phyloP scores from a whole-genome alignment of 1,140 invertebrate species.

The Mya arenaria region DNA sequence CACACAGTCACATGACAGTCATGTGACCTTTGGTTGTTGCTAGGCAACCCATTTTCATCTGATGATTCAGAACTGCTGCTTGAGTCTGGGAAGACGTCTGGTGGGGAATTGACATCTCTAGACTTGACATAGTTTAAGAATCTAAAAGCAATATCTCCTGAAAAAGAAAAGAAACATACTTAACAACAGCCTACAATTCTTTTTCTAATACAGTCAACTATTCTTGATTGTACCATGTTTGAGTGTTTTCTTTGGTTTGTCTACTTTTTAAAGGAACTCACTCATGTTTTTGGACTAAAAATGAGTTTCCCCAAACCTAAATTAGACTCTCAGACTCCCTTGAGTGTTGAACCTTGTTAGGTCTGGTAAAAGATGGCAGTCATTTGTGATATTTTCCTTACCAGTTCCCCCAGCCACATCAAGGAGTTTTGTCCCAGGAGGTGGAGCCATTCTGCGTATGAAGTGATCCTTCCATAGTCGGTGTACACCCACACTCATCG shows the following conservation, averaged over 20 bases:
- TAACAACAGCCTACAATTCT: no score
- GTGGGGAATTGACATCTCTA: neutral
- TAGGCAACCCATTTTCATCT: constrained; percentile 45
- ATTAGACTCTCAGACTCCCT: no score
- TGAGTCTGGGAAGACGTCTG: neutral
- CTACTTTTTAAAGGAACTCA: no score
- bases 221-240: no score
- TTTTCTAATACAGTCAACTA: no score
- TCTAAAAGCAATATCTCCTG: constrained; percentile 82
- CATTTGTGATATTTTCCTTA: no score
- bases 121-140: constrained; percentile 76
- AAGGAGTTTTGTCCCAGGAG: constrained; percentile 89
- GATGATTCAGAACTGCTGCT: constrained; percentile 50
- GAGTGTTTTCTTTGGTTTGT: no score
- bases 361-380: no score
- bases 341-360: no score
- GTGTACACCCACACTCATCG: constrained; percentile 97
- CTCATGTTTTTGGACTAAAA: no score
- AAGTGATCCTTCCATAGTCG: constrained; percentile 98
- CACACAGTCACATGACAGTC: constrained; percentile 88
- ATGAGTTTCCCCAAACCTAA: no score
- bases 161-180: constrained; percentile 53
- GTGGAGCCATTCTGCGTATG: constrained; percentile 89
- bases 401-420: constrained; percentile 98
- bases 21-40: neutral